Evolutionary conservation across 2,113 vertebrate species (phyloP).

Genomic region (Thamnophis sirtalis): DNA sequence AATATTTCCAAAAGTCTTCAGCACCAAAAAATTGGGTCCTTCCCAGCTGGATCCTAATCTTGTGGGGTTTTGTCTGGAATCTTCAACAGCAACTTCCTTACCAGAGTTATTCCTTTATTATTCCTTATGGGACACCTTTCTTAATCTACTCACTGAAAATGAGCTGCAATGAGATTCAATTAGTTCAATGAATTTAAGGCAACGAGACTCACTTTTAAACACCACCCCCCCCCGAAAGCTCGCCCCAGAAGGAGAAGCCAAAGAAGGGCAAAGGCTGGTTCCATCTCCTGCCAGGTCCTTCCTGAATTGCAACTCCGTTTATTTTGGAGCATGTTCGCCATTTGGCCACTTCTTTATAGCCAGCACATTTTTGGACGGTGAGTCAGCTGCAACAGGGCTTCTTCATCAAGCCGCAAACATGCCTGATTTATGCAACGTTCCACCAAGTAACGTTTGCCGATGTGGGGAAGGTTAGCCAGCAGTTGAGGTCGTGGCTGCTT

Average conservation of each 20-base stretch:
- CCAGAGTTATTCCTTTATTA: background rate
- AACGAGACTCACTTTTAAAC: background rate
- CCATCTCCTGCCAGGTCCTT: too few species aligned
- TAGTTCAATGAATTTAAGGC: background rate
- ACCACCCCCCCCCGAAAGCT: rapidly evolving
- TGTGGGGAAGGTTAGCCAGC: constrained; percentile 28
- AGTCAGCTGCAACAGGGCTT: constrained; percentile 57
- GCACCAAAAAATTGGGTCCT: background rate
- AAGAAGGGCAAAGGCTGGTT: background rate
- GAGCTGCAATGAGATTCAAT: background rate
- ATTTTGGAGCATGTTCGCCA: constrained; percentile 28
- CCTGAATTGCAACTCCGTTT: background rate
- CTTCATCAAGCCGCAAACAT: constrained; percentile 33
- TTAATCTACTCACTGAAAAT: background rate
- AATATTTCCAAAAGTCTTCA: background rate
- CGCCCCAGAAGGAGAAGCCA: background rate
- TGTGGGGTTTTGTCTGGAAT: background rate
- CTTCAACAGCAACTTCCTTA: background rate
- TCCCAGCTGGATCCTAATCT: background rate
- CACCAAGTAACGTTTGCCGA: background rate
- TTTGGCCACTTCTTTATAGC: constrained; percentile 44
- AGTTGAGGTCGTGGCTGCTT: constrained; percentile 34
- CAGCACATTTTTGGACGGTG: constrained; percentile 68
- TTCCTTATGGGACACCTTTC: background rate
- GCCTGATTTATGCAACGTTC: constrained; percentile 45